phyloP scores from a whole-genome alignment of 1,140 invertebrate species.

The Heterodera carotae region DNA sequence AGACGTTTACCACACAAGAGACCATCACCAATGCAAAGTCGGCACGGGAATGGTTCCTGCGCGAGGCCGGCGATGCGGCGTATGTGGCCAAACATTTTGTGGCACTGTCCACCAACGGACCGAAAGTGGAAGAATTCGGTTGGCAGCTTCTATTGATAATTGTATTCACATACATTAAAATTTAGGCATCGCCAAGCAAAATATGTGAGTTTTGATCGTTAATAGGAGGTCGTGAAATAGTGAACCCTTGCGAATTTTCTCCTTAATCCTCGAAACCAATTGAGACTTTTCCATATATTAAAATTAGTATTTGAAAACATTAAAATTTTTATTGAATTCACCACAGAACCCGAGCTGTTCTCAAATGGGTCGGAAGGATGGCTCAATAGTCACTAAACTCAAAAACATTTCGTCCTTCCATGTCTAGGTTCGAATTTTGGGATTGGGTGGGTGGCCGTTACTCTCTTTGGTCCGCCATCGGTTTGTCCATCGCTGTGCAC shows the following conservation, averaged over 20 bases:
- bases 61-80: constrained; percentile 77
- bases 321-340: no score
- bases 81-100: constrained; percentile 96
- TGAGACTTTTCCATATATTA: no score
- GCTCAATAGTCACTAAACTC: no score
- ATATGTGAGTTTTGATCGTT: constrained; percentile 73
- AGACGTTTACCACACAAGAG: constrained; percentile 99
- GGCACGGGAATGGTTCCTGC: constrained; percentile 91
- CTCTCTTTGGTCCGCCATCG: constrained; percentile 97
- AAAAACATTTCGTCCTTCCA: no score
- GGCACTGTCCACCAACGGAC: constrained; percentile 89
- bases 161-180: constrained; percentile 70
- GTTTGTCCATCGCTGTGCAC: constrained; percentile 87
- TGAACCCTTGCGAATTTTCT: no score
- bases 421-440: constrained; percentile 86
- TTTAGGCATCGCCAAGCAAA: constrained; percentile 85
- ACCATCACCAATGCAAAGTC: constrained; percentile 98
- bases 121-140: constrained; percentile 63
- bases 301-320: no score
- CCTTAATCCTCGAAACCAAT: no score
- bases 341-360: no score
- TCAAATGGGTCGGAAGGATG: no score
- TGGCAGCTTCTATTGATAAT: constrained; percentile 72
- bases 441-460: constrained; percentile 97
- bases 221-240: no score